A percentile compares a stretch with the other conserved stretches of the same genome.
These are phyloP conservation scores for Brachyhypopomus gauderio DNA, from an alignment of 2,113 vertebrate species.

Conservation along the genomic window DNA sequence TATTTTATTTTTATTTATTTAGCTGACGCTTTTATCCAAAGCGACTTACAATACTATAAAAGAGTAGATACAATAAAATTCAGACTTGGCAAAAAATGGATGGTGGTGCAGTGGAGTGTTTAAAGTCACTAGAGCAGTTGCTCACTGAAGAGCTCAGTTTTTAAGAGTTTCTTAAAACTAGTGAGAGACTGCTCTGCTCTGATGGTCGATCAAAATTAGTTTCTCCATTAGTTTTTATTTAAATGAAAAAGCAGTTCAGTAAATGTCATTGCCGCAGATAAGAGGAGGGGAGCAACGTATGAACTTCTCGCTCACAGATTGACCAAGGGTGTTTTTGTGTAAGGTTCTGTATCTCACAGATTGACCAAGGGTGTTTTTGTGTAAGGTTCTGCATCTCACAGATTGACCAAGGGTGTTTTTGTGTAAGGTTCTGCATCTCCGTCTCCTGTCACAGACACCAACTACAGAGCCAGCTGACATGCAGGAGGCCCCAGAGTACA, in stretches of 20 bases:
- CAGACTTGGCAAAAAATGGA: too few species aligned
- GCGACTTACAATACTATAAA: too few species aligned
- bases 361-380: background rate
- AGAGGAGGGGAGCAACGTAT: background rate
- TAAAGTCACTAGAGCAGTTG: too few species aligned
- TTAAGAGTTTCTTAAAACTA: too few species aligned
- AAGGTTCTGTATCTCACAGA: background rate
- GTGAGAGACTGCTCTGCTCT: too few species aligned
- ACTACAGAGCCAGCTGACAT: background rate
- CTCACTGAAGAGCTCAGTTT: too few species aligned
- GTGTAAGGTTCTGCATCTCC: background rate
- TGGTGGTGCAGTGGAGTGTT: too few species aligned
- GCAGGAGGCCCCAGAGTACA: slow-evolving; percentile 26
- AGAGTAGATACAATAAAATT: too few species aligned
- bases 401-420: background rate
- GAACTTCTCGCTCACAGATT: background rate
- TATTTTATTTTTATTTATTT: too few species aligned
- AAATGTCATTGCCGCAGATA: background rate
- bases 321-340: background rate
- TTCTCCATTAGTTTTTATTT: background rate
- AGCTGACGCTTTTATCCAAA: too few species aligned
- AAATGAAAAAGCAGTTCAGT: slow-evolving; percentile 31
- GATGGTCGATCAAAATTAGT: background rate
- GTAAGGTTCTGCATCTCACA: background rate
- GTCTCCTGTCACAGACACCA: background rate